Conservation (phyloP, 2,797 vertebrate species). For the Hypotaenidia okinawae region DNA sequence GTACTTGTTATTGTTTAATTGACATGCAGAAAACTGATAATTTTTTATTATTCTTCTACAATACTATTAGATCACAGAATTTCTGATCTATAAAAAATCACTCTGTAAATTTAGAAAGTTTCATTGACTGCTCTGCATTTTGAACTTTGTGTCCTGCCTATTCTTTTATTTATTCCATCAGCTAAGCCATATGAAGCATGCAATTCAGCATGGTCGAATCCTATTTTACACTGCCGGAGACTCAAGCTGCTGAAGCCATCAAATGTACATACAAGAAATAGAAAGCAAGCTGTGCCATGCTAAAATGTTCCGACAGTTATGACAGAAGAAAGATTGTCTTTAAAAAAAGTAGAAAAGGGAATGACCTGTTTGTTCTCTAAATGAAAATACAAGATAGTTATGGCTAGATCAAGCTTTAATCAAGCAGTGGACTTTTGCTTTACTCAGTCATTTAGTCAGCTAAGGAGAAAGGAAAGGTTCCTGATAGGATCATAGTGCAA, state of each 20-base stretch:
- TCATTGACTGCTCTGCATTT: not conserved
- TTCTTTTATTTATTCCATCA: not conserved
- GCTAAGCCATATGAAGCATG: not conserved
- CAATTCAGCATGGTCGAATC: not conserved
- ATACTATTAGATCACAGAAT: not conserved
- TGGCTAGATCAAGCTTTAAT: not conserved
- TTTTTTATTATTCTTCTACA: not conserved
- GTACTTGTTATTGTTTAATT: not conserved
- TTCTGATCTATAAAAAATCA: not conserved
- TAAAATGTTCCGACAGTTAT: not conserved
- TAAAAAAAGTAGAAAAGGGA: not conserved
- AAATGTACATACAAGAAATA: not conserved
- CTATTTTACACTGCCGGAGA: not conserved
- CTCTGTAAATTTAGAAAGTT: not conserved
- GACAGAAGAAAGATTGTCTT: not conserved
- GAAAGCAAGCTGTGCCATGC: not conserved
- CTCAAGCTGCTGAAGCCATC: not conserved
- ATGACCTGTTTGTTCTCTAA: not conserved
- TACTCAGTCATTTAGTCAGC: not conserved
- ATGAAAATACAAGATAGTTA: not conserved
- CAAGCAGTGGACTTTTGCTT: not conserved
- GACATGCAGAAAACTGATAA: not conserved
- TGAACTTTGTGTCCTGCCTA: not conserved
- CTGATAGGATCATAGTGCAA: not conserved
- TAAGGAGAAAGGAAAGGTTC: not conserved